Evolutionary conservation across 2,797 vertebrate species (phyloP).

Genomic region (Pempheris klunzingeri): DNA sequence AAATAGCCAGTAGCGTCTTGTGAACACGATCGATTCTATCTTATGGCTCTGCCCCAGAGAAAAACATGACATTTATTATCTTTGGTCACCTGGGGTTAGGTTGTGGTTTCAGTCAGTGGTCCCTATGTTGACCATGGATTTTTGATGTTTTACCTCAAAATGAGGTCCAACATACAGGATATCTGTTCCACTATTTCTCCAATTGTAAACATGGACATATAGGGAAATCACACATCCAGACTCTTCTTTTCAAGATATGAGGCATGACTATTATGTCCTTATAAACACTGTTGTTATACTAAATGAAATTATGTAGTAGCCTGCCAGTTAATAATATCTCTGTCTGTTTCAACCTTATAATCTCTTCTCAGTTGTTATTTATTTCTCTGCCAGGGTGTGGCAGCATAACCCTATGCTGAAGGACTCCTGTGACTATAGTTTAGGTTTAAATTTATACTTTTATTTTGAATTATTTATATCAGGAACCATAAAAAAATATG

Average conservation of each 20-base stretch:
- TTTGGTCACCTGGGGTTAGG: neutral
- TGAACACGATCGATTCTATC: neutral
- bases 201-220: neutral
- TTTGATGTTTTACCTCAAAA: slow-evolving; percentile 3
- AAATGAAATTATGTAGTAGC: neutral
- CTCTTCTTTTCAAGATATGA: neutral
- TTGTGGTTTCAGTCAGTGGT: neutral
- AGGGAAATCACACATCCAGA: neutral
- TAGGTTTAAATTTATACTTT: neutral
- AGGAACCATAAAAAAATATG: no score
- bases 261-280: neutral
- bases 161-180: neutral
- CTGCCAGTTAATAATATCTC: neutral
- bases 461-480: no score
- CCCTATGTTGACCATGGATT: slow-evolving; percentile 9
- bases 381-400: slow-evolving; percentile 8
- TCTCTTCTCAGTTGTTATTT: neutral
- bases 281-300: neutral
- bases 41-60: neutral
- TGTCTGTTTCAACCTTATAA: neutral
- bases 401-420: neutral
- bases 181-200: neutral
- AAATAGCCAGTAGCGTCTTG: neutral
- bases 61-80: slow-evolving; percentile 1
- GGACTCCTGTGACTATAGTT: neutral